Percentiles rank a stretch among this genome's conserved stretches.
These are phyloP conservation scores for Hippocampus abdominalis DNA, from an alignment of 2,113 vertebrate species.

Conservation along the genomic window DNA sequence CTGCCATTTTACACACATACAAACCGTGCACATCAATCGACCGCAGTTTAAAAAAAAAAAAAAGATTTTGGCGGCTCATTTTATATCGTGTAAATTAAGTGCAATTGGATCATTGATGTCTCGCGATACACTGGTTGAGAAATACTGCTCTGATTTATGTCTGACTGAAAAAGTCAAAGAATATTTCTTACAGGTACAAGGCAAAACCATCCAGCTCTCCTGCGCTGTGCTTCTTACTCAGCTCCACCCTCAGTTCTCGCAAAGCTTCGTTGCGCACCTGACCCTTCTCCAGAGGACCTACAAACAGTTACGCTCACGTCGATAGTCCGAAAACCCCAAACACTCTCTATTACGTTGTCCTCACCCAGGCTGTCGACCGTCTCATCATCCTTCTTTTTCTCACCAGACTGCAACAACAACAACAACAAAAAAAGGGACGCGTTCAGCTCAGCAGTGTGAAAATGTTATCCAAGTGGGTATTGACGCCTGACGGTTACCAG, in stretches of 20 bases:
- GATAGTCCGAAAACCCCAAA: neutral
- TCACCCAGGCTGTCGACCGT: constrained; percentile 97
- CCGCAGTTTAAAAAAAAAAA: no score
- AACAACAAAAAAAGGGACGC: constrained; percentile 1
- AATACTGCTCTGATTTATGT: no score
- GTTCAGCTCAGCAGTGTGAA: neutral
- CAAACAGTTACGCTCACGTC: neutral
- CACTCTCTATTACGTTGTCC: constrained; percentile 21
- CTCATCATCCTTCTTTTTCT: constrained; percentile 98
- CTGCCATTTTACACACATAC: constrained; percentile 58
- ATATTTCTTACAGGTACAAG: constrained; percentile 84
- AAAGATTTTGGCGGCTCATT: no score
- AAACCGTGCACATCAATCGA: no score
- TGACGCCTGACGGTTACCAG: constrained; percentile 78
- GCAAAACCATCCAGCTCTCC: constrained; percentile 94
- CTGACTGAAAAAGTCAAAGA: no score
- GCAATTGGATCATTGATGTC: no score
- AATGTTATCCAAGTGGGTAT: neutral
- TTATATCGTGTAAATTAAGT: no score
- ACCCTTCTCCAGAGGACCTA: constrained; percentile 95
- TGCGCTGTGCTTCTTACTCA: constrained; percentile 93
- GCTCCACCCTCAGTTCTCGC: constrained; percentile 89
- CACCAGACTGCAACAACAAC: constrained; percentile 82
- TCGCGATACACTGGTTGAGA: no score
- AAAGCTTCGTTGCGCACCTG: constrained; percentile 96